Evolutionary conservation across 2,888 invertebrate genomes (phyloP).

Genomic region (Leptura quadrifasciata): DNA sequence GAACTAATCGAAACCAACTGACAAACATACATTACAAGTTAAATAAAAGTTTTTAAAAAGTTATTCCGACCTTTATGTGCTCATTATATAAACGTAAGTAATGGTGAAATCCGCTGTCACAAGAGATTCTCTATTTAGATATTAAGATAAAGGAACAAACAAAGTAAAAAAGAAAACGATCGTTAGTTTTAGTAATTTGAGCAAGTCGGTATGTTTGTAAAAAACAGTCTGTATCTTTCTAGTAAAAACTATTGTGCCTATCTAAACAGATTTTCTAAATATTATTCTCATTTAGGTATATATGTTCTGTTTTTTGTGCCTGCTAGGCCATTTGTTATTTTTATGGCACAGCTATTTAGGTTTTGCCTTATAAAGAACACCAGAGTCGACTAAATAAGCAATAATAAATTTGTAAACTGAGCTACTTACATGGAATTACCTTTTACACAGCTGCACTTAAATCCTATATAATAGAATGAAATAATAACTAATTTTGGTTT

Average conservation of each 20-base stretch:
- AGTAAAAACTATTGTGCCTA: constrained; percentile 1
- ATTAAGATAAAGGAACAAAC: not conserved
- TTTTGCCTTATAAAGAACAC: not conserved
- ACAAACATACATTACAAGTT: too few relatives aligned
- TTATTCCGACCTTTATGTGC: too few relatives aligned
- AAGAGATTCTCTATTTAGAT: not conserved
- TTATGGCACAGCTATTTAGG: not conserved
- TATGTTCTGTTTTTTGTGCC: not conserved
- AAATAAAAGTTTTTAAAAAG: too few relatives aligned
- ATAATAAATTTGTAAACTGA: not conserved
- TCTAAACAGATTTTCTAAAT: constrained; percentile 21
- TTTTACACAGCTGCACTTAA: too few relatives aligned
- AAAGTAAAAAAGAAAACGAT: constrained; percentile 5
- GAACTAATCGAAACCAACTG: too few relatives aligned
- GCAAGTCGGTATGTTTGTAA: not conserved
- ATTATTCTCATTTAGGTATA: constrained; percentile 11
- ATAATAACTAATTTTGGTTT: too few relatives aligned
- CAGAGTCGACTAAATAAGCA: not conserved
- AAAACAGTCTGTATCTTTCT: constrained; percentile 18
- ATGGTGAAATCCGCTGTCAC: not conserved
- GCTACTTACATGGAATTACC: too few relatives aligned
- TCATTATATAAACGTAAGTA: not conserved
- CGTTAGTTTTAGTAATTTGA: not conserved
- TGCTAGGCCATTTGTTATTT: not conserved
- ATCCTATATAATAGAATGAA: too few relatives aligned